Evolutionary conservation across 2,797 vertebrate species (phyloP).

Genomic region (Lagorchestes hirsutus): DNA sequence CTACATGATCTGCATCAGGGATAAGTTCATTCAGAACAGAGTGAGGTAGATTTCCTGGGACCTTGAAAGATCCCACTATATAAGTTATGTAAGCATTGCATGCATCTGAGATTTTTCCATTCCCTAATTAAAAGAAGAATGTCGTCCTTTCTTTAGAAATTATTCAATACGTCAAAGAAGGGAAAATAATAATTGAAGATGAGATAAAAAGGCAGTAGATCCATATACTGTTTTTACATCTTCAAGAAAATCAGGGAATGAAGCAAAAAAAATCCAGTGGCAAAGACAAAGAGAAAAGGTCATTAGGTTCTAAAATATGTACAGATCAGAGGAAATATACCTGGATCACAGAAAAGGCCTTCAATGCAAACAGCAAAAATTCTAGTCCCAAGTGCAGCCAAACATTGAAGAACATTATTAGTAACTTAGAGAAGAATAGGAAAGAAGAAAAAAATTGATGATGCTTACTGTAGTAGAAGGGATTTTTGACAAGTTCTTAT

Average conservation of each 20-base stretch:
- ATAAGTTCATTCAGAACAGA: conserved; percentile 96
- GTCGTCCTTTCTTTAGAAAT: too few relatives aligned
- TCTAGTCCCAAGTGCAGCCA: conserved; percentile 89
- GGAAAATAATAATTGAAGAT: conserved; percentile 93
- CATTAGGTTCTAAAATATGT: conserved; percentile 87
- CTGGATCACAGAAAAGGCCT: conserved; percentile 88
- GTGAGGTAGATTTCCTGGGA: conserved; percentile 84
- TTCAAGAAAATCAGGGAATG: conserved; percentile 85
- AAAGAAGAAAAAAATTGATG: neutral
- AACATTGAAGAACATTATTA: conserved; percentile 86
- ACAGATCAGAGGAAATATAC: conserved; percentile 89
- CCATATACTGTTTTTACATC: conserved; percentile 86
- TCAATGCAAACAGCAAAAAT: conserved; percentile 88
- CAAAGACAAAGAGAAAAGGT: conserved; percentile 88
- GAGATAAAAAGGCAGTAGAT: conserved; percentile 93
- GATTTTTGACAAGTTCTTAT: neutral
- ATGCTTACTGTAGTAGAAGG: neutral
- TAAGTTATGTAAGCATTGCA: conserved; percentile 95
- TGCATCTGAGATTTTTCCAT: conserved; percentile 91
- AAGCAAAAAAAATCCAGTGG: conserved; percentile 84
- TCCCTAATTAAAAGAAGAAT: conserved; percentile 57
- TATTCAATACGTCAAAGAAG: conserved; percentile 77
- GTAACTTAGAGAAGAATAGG: neutral
- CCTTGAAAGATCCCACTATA: conserved; percentile 90
- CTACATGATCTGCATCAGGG: conserved; percentile 96